Evolutionary conservation across 2,113 vertebrate species (phyloP).

Genomic region (Lycocorax pyrrhopterus): DNA sequence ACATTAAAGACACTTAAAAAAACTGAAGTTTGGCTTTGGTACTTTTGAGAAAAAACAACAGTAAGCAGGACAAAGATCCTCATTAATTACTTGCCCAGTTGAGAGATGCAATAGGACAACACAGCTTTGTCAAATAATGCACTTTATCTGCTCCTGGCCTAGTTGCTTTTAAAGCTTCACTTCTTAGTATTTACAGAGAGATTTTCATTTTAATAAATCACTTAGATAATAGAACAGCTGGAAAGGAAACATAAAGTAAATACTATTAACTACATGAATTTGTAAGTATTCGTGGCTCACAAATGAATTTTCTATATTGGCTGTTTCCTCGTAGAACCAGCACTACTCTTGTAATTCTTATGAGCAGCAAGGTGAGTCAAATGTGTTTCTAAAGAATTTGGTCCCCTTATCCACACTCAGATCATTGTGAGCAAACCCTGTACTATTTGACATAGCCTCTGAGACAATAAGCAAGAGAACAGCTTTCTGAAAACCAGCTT

Average conservation of each 20-base stretch:
- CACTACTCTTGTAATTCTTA: neutral
- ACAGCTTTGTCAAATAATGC: neutral
- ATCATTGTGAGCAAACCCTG: neutral
- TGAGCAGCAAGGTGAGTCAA: neutral
- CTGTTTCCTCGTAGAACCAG: neutral
- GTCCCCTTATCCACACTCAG: neutral
- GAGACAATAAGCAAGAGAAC: neutral
- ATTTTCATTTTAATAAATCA: neutral
- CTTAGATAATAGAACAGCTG: neutral
- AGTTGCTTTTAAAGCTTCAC: conserved; percentile 2
- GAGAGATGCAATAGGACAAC: neutral
- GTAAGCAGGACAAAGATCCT: neutral
- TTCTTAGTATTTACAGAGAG: neutral
- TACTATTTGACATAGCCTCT: neutral
- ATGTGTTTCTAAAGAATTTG: neutral
- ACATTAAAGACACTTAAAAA: neutral
- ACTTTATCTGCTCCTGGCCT: neutral
- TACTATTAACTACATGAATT: neutral
- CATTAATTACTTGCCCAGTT: neutral
- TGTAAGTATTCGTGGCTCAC: neutral
- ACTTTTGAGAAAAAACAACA: neutral
- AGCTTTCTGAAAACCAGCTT: neutral
- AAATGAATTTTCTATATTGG: neutral
- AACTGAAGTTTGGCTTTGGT: neutral
- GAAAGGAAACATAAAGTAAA: neutral